A percentile compares a stretch with the other conserved stretches of the same genome.
These are phyloP conservation scores for Caenorhabditis becei DNA, from an alignment of 2,888 invertebrate species.

Conservation along the genomic window DNA sequence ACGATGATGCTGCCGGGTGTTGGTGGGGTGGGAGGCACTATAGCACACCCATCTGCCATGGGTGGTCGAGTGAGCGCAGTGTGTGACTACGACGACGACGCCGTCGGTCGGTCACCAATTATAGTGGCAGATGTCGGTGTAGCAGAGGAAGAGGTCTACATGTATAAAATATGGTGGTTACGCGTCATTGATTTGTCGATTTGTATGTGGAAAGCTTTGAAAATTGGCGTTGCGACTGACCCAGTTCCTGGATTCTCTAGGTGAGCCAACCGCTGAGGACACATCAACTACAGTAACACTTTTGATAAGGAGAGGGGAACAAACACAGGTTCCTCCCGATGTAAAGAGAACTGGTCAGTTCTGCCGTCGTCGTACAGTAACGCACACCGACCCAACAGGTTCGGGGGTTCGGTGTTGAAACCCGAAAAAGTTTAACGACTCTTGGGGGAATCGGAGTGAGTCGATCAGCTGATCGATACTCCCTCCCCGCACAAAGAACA, in stretches of 20 bases:
- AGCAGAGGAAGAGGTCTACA: constrained; percentile 2
- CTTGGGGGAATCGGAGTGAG: constrained; percentile 8
- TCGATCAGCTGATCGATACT: constrained; percentile 47
- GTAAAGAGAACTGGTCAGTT: constrained; percentile 31
- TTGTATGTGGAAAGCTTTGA: constrained; percentile 4
- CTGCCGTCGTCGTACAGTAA: constrained; percentile 29
- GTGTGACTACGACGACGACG: constrained; percentile 3
- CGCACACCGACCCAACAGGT: constrained; percentile 33
- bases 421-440: constrained; percentile 27
- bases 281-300: constrained; percentile 21
- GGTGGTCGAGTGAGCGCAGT: constrained; percentile 21
- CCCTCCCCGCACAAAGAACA: constrained; percentile 2
- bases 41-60: constrained; percentile 37
- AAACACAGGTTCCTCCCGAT: constrained; percentile 31
- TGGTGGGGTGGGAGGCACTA: constrained; percentile 25
- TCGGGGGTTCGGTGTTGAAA: constrained; percentile 16
- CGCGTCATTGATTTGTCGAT: constrained; percentile 48
- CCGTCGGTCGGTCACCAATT: constrained; percentile 52
- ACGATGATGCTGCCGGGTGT: constrained; percentile 15
- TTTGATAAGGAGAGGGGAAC: constrained; percentile 21
- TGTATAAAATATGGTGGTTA: constrained; percentile 26
- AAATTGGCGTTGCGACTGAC: neutral
- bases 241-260: too few species aligned
- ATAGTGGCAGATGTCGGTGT: constrained; percentile 56
- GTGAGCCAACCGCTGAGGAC: neutral